These are phyloP conservation scores for Brachionus koreanus DNA, from an alignment of 1,140 invertebrate genomes.

Conservation along the genomic window DNA sequence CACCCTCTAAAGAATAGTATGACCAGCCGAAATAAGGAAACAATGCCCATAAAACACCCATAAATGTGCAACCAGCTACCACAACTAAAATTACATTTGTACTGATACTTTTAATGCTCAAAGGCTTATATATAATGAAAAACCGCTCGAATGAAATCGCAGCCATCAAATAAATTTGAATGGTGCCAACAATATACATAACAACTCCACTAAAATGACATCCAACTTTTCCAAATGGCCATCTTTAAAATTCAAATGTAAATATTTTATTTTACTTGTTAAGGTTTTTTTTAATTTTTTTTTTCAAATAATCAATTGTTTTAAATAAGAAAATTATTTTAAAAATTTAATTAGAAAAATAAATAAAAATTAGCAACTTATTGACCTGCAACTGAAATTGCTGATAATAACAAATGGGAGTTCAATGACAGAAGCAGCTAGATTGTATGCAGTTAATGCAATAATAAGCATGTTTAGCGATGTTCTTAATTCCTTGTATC, in stretches of 20 bases:
- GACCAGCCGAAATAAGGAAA: constrained; percentile 36
- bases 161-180: constrained; percentile 31
- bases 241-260: background rate
- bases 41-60: background rate
- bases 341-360: background rate
- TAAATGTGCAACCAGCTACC: background rate
- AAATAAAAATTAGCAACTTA: background rate
- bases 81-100: background rate
- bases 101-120: constrained; percentile 30
- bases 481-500: constrained; percentile 20
- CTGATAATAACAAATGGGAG: constrained; percentile 36
- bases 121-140: constrained; percentile 27
- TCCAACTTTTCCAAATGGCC: background rate
- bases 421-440: constrained; percentile 5
- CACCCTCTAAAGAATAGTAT: constrained; percentile 43
- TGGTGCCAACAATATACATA: background rate
- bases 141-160: constrained; percentile 34
- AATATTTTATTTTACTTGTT: background rate
- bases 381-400: constrained; percentile 38
- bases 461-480: constrained; percentile 31
- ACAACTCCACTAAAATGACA: constrained; percentile 6
- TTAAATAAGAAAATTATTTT: background rate
- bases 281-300: background rate
- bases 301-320: background rate
- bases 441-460: constrained; percentile 28